Evolutionary conservation across 1,140 invertebrate species (phyloP).

Genomic region (Chironomus striatipennis): DNA sequence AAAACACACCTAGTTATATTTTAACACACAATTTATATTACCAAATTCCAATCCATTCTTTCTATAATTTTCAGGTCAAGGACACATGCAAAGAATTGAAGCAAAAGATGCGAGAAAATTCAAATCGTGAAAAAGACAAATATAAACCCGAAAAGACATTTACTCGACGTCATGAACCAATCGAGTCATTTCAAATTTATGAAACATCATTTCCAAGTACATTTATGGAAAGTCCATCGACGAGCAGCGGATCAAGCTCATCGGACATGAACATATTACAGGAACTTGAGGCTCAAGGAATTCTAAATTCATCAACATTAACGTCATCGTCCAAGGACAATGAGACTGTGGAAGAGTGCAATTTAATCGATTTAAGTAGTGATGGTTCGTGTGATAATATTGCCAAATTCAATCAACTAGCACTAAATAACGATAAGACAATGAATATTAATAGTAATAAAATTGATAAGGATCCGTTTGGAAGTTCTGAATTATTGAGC

Average conservation of each 20-base stretch:
- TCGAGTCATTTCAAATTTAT: not conserved
- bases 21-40: too few relatives aligned
- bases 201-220: not conserved
- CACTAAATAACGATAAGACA: too few relatives aligned
- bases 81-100: not conserved
- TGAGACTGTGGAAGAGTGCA: not conserved
- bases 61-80: conserved; percentile 2
- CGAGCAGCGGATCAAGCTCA: not conserved
- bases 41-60: too few relatives aligned
- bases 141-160: not conserved
- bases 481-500: conserved; percentile 8
- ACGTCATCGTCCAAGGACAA: not conserved
- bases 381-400: not conserved
- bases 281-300: not conserved
- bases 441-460: too few relatives aligned
- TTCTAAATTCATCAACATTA: not conserved
- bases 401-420: not conserved
- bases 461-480: not conserved
- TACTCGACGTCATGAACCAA: not conserved
- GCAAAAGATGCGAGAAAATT: not conserved
- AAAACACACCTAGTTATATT: too few relatives aligned
- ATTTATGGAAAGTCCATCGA: not conserved
- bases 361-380: conserved; percentile 10
- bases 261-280: conserved; percentile 18
- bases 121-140: not conserved